These are phyloP conservation scores for Gerosis bhagava DNA, from an alignment of 2,888 invertebrate genomes.

Conservation along the genomic window DNA sequence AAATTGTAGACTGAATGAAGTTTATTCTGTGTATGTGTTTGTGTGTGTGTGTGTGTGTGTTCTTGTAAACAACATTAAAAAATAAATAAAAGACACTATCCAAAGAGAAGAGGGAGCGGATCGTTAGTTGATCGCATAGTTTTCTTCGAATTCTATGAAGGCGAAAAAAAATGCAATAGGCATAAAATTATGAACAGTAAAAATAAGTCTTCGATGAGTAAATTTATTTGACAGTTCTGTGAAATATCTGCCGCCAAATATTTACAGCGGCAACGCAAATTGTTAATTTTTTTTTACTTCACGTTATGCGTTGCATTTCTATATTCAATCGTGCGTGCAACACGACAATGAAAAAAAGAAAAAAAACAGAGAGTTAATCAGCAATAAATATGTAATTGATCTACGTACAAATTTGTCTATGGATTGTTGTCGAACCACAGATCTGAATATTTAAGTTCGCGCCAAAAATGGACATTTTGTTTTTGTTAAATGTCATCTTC, in stretches of 20 bases:
- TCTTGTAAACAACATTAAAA: too few relatives aligned
- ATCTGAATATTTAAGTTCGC: constrained; percentile 4
- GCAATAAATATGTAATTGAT: constrained; percentile 27
- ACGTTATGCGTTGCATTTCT: constrained; percentile 8
- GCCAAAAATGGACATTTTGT: constrained; percentile 16
- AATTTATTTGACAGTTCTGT: constrained; percentile 12
- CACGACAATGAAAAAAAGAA: constrained; percentile 34
- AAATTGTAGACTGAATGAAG: too few relatives aligned
- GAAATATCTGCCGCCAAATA: constrained; percentile 17
- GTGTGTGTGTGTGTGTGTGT: too few relatives aligned
- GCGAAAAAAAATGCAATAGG: neutral
- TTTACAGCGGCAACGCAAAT: neutral
- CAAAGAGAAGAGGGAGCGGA: too few relatives aligned
- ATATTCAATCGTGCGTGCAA: constrained; percentile 33
- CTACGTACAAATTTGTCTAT: constrained; percentile 28
- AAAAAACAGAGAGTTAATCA: constrained; percentile 26
- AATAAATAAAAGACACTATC: too few relatives aligned
- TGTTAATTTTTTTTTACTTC: constrained; percentile 12
- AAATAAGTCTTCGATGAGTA: neutral
- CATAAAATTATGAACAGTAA: neutral
- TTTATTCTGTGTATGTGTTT: too few relatives aligned
- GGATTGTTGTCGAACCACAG: constrained; percentile 3
- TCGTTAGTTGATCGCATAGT: too few relatives aligned
- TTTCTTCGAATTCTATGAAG: neutral
- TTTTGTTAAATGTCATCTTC: constrained; percentile 1